Evolutionary conservation across 2,888 invertebrate species (phyloP).

Genomic region (Drosophila planitibia): DNA sequence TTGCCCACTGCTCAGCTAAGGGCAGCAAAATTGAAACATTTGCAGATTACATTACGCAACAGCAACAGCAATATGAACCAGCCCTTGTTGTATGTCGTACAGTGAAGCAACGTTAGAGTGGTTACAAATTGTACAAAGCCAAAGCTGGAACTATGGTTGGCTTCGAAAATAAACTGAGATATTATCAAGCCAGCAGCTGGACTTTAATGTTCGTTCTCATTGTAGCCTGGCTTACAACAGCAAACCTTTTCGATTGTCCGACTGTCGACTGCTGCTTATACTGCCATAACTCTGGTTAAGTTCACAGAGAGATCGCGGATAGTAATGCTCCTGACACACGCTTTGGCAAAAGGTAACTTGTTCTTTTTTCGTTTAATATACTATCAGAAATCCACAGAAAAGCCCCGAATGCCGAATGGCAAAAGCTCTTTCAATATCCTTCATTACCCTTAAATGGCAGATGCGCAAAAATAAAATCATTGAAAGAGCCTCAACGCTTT

Average conservation of each 20-base stretch:
- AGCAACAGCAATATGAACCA: slow-evolving; percentile 37
- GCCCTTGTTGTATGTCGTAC: slow-evolving; percentile 22
- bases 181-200: not conserved
- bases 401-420: slow-evolving; percentile 32
- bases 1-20: slow-evolving; percentile 2
- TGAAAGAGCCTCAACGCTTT: slow-evolving; percentile 70
- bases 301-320: slow-evolving; percentile 50
- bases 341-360: slow-evolving; percentile 5
- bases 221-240: not conserved
- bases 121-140: slow-evolving; percentile 10
- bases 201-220: not conserved
- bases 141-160: not conserved
- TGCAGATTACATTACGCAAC: slow-evolving; percentile 60
- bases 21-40: slow-evolving; percentile 56
- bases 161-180: not conserved
- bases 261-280: slow-evolving; percentile 12
- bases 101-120: slow-evolving; percentile 39
- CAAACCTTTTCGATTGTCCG: slow-evolving; percentile 20
- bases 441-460: slow-evolving; percentile 72
- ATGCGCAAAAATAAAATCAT: slow-evolving; percentile 80
- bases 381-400: slow-evolving; percentile 57
- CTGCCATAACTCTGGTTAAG: slow-evolving; percentile 48
- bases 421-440: slow-evolving; percentile 79
- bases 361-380: slow-evolving; percentile 26
- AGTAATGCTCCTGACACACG: slow-evolving; percentile 41